phyloP scores from a whole-genome alignment of 2,113 vertebrate species.

The Uropsilus gracilis region DNA sequence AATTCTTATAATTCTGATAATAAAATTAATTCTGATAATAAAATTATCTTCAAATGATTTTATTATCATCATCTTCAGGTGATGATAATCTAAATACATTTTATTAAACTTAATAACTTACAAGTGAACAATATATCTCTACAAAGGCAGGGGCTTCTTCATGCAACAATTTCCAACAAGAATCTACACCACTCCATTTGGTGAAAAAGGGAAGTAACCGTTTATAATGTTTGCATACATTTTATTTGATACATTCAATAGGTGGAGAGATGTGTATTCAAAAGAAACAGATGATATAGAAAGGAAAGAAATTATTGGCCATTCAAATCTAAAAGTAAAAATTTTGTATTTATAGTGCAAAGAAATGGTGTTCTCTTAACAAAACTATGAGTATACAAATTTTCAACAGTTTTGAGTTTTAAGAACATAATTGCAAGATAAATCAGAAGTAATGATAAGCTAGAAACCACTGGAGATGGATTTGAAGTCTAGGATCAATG shows the following conservation, averaged over 20 bases:
- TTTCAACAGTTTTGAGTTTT: neutral
- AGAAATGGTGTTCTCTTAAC: neutral
- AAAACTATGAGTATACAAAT: neutral
- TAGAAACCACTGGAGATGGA: neutral
- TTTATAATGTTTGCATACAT: neutral
- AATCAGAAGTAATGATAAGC: neutral
- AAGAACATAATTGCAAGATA: neutral
- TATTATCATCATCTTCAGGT: conserved; percentile 14
- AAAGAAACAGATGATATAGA: neutral
- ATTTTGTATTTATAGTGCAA: neutral
- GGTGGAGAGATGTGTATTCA: neutral
- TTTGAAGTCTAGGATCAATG: neutral
- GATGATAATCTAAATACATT: neutral
- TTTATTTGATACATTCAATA: neutral
- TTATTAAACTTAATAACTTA: neutral
- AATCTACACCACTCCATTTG: neutral
- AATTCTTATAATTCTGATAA: too few species aligned
- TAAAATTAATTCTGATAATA: too few species aligned
- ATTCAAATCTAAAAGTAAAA: neutral
- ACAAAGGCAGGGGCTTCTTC: neutral
- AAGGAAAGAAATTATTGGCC: neutral
- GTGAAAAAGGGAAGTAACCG: neutral
- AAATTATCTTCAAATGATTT: too few species aligned
- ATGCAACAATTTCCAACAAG: neutral
- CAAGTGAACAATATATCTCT: neutral